These are phyloP conservation scores for Synanceia verrucosa DNA, from an alignment of 2,797 vertebrate species.

Conservation along the genomic window DNA sequence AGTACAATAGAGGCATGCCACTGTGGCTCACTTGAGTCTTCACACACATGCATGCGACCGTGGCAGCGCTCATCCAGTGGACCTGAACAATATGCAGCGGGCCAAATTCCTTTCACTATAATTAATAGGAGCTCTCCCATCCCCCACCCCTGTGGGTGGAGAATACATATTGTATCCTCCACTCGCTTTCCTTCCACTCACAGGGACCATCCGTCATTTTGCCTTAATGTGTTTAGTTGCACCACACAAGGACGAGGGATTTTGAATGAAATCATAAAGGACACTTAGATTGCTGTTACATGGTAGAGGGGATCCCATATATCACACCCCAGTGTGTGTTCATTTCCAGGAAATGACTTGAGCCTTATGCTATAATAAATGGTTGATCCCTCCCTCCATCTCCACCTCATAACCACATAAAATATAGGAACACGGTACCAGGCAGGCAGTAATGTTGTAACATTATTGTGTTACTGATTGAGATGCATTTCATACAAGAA, in stretches of 20 bases:
- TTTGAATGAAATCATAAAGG: slow-evolving; percentile 79
- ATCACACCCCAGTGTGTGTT: slow-evolving; percentile 72
- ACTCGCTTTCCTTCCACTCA: slow-evolving; percentile 51
- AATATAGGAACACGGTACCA: slow-evolving; percentile 26
- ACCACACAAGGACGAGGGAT: slow-evolving; percentile 69
- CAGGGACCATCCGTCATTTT: slow-evolving; percentile 70
- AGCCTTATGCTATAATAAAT: slow-evolving; percentile 69
- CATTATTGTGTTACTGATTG: slow-evolving; percentile 40
- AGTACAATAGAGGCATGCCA: slow-evolving; percentile 66
- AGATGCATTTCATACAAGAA: slow-evolving; percentile 44
- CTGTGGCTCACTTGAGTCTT: slow-evolving; percentile 61
- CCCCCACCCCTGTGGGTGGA: slow-evolving; percentile 30
- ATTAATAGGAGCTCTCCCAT: slow-evolving; percentile 73
- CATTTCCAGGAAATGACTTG: slow-evolving; percentile 73
- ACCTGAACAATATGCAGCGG: slow-evolving; percentile 63
- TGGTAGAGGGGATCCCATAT: slow-evolving; percentile 70
- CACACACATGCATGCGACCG: slow-evolving; percentile 43
- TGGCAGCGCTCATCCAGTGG: slow-evolving; percentile 51
- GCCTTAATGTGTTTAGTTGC: slow-evolving; percentile 75
- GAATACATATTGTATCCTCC: slow-evolving; percentile 56
- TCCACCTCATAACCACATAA: slow-evolving; percentile 54
- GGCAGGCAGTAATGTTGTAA: slow-evolving; percentile 45
- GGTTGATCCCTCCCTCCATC: slow-evolving; percentile 57
- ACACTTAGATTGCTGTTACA: slow-evolving; percentile 78
- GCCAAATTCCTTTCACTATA: slow-evolving; percentile 68